Evolutionary conservation across 2,888 invertebrate species (phyloP).

Genomic region (Lochmaea capreae): DNA sequence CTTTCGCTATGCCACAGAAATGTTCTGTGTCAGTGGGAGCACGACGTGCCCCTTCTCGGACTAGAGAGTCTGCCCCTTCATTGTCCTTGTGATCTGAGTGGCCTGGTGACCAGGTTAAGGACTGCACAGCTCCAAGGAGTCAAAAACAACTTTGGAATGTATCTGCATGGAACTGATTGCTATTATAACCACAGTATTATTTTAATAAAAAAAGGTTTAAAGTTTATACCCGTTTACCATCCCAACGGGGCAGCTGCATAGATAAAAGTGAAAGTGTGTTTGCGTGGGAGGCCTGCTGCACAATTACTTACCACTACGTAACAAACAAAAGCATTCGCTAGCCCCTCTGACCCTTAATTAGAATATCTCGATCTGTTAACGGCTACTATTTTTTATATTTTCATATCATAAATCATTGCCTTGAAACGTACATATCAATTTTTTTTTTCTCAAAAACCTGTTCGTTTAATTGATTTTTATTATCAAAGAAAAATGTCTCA

Average conservation of each 20-base stretch:
- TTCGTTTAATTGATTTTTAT: no score
- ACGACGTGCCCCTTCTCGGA: no score
- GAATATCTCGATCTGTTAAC: slow-evolving; percentile 53
- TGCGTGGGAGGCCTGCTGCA: slow-evolving; percentile 53
- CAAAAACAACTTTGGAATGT: no score
- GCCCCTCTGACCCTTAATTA: slow-evolving; percentile 40
- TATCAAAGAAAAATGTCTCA: no score
- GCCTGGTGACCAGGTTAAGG: no score
- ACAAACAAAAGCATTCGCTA: slow-evolving; percentile 18
- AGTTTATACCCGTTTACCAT: not conserved
- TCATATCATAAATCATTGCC: slow-evolving; percentile 39
- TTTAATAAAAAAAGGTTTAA: not conserved
- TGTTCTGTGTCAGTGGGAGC: no score
- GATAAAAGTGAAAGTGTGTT: slow-evolving; percentile 12
- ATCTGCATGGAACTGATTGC: no score
- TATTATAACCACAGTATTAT: no score
- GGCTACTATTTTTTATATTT: slow-evolving; percentile 48
- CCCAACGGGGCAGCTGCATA: not conserved
- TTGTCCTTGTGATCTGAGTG: no score
- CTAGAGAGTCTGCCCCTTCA: no score
- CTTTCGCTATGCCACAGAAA: no score
- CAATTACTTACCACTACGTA: slow-evolving; percentile 39
- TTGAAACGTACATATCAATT: not conserved
- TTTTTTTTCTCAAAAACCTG: not conserved
- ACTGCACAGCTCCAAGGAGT: no score